phyloP scores from a whole-genome alignment of 2,113 vertebrate genomes.

The Silurus meridionalis region DNA sequence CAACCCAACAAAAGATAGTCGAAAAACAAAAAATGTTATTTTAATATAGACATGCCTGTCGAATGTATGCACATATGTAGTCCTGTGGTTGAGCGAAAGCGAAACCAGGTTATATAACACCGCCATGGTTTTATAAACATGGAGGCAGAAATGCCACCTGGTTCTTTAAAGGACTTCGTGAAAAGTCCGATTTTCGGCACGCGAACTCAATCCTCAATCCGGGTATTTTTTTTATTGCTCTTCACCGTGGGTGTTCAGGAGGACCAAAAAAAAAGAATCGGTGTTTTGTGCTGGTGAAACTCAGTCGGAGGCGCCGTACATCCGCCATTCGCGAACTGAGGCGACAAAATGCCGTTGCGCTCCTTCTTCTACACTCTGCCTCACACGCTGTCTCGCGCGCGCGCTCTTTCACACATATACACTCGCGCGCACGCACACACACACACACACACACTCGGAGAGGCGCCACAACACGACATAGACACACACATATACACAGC shows the following conservation, averaged over 20 bases:
- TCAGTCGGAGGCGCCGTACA: slow-evolving; percentile 2
- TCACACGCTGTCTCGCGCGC: not conserved
- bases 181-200: not conserved
- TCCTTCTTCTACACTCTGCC: slow-evolving; percentile 34
- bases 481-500: not conserved
- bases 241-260: not conserved
- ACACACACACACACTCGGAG: slow-evolving; percentile 31
- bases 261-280: too few relatives aligned
- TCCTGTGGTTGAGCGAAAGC: not conserved
- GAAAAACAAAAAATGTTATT: not conserved
- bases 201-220: not conserved
- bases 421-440: slow-evolving; percentile 26
- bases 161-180: slow-evolving; percentile 28
- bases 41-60: not conserved
- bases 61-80: slow-evolving; percentile 35
- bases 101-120: slow-evolving; percentile 29
- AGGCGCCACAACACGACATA: slow-evolving; percentile 31
- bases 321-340: slow-evolving; percentile 32
- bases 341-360: slow-evolving; percentile 60
- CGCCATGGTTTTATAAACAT: slow-evolving; percentile 17
- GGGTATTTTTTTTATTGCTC: not conserved
- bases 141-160: slow-evolving; percentile 38
- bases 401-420: slow-evolving; percentile 16
- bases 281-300: too few relatives aligned
- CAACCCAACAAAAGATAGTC: slow-evolving; percentile 39